Conservation (phyloP, 1,140 invertebrate species). For the Lasaia peninsularis region DNA sequence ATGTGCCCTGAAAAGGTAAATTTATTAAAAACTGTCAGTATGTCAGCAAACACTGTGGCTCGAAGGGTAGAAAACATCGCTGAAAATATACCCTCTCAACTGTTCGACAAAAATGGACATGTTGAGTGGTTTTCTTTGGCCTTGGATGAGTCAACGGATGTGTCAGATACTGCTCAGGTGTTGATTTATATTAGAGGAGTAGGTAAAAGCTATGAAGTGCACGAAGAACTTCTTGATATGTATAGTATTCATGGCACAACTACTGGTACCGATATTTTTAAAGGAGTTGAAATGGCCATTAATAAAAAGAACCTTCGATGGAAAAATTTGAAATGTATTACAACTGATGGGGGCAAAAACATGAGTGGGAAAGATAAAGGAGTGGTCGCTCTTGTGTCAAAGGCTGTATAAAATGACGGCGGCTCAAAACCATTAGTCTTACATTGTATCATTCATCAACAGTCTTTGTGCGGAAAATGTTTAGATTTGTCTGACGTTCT, state of each 20-base stretch:
- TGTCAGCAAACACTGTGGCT: background rate
- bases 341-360: conserved; percentile 13
- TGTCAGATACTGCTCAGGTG: conserved; percentile 15
- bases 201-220: background rate
- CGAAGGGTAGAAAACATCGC: background rate
- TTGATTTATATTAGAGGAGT: conserved; percentile 9
- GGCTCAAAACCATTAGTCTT: conserved; percentile 15
- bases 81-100: background rate
- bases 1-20: background rate
- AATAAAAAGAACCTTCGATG: background rate
- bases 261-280: background rate
- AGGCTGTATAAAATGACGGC: conserved; percentile 15
- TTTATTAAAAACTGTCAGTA: background rate
- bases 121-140: conserved; percentile 13
- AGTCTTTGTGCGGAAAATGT: conserved; percentile 15
- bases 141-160: conserved; percentile 6
- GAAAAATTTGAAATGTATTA: background rate
- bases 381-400: conserved; percentile 15
- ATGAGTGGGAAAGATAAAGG: conserved; percentile 12
- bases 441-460: conserved; percentile 12
- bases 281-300: background rate
- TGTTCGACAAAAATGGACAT: background rate
- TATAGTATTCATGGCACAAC: background rate
- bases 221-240: background rate
- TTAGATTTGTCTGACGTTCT: conserved; percentile 16